Evolutionary conservation across 2,113 vertebrate genomes (phyloP).

Genomic region (Candoia aspera): DNA sequence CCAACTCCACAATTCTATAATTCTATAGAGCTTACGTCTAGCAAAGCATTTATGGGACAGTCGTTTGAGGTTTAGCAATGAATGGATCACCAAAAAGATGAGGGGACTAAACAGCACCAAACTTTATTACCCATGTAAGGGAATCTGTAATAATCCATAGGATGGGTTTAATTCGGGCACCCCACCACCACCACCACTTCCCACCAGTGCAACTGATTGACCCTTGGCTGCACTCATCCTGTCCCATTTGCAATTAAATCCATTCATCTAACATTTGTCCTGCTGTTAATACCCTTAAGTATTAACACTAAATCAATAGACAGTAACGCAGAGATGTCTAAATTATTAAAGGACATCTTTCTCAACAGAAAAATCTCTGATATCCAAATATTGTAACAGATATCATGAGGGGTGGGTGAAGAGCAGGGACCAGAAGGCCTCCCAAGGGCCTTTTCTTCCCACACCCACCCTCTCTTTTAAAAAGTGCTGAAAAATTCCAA

Average conservation of each 20-base stretch:
- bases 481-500: neutral
- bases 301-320: neutral
- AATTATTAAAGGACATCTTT: neutral
- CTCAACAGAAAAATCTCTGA: neutral
- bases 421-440: neutral
- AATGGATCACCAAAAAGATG: neutral
- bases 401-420: neutral
- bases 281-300: neutral
- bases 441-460: neutral
- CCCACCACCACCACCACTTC: neutral
- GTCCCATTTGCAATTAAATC: neutral
- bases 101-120: neutral
- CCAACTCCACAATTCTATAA: neutral
- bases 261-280: slow-evolving; percentile 7
- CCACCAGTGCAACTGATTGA: neutral
- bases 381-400: neutral
- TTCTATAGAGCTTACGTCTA: neutral
- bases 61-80: neutral
- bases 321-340: neutral
- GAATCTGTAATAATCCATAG: neutral
- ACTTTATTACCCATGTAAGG: neutral
- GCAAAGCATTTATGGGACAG: neutral
- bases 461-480: neutral
- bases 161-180: neutral
- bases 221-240: neutral